A percentile compares a stretch with the other conserved stretches of the same genome.
Conservation (phyloP, 2,113 vertebrate genomes). For the Lates calcarifer region DNA sequence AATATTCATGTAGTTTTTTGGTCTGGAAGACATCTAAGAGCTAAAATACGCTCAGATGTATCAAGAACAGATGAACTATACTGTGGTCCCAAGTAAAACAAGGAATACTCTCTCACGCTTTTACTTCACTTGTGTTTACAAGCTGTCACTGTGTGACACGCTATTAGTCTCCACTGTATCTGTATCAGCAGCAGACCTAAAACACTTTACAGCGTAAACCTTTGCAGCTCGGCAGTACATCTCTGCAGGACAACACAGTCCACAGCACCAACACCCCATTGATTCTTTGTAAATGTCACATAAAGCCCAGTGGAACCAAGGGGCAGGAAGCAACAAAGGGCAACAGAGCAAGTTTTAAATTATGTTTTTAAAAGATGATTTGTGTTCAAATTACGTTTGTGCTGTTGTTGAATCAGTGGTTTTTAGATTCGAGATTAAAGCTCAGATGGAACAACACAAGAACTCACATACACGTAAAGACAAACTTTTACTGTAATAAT, state of each 20-base stretch:
- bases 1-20: background rate
- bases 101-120: background rate
- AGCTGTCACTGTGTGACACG: background rate
- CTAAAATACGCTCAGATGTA: background rate
- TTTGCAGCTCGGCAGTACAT: conserved; percentile 53
- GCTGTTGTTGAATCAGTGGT: background rate
- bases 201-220: conserved; percentile 32
- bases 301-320: conserved; percentile 3
- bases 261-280: conserved; percentile 49
- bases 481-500: background rate
- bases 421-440: background rate
- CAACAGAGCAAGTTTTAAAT: conserved; percentile 16
- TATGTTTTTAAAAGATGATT: conserved; percentile 7
- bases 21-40: background rate
- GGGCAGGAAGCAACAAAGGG: conserved; percentile 31
- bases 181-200: background rate
- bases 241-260: conserved; percentile 52
- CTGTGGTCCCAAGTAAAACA: background rate
- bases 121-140: conserved; percentile 9
- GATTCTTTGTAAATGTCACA: conserved; percentile 69
- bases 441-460: background rate
- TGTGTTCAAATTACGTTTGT: conserved; percentile 8
- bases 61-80: background rate
- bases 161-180: background rate
- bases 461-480: background rate